Conservation (phyloP, 2,888 invertebrate genomes). For the Chrysotoxum bicinctum region DNA sequence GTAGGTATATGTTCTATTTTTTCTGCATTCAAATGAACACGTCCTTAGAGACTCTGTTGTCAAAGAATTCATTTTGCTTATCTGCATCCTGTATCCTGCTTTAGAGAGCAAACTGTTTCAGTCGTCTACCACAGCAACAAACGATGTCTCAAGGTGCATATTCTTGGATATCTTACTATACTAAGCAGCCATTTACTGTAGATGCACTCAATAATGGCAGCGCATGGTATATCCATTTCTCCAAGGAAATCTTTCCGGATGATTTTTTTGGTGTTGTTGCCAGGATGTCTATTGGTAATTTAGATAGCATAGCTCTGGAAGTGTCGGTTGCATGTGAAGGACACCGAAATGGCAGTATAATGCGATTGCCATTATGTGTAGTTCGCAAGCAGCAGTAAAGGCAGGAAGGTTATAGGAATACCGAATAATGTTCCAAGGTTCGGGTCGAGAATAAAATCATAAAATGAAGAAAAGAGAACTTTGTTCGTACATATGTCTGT, state of each 20-base stretch:
- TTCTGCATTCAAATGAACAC: constrained; percentile 41
- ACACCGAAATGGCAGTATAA: constrained; percentile 33
- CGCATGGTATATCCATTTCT: constrained; percentile 20
- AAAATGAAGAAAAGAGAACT: background rate
- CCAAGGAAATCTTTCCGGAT: constrained; percentile 50
- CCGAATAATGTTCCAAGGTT: background rate
- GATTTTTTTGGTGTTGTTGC: constrained; percentile 34
- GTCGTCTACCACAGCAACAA: constrained; percentile 41
- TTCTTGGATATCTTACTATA: constrained; percentile 39
- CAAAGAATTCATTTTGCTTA: constrained; percentile 49
- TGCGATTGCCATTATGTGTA: constrained; percentile 4
- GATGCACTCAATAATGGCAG: constrained; percentile 48
- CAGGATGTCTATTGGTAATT: constrained; percentile 67
- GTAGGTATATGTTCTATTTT: constrained; percentile 48
- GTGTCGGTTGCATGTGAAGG: constrained; percentile 31
- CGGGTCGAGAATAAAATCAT: background rate
- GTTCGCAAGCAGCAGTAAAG: background rate
- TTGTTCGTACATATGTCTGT: background rate
- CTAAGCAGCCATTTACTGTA: constrained; percentile 14
- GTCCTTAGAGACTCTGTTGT: constrained; percentile 40
- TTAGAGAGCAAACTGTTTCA: constrained; percentile 25
- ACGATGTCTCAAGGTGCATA: constrained; percentile 57
- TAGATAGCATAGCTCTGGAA: constrained; percentile 50
- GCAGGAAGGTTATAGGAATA: no score
- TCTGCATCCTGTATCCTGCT: constrained; percentile 60